Conservation (phyloP, 2,888 invertebrate species). For the Drosophila antonietae region DNA sequence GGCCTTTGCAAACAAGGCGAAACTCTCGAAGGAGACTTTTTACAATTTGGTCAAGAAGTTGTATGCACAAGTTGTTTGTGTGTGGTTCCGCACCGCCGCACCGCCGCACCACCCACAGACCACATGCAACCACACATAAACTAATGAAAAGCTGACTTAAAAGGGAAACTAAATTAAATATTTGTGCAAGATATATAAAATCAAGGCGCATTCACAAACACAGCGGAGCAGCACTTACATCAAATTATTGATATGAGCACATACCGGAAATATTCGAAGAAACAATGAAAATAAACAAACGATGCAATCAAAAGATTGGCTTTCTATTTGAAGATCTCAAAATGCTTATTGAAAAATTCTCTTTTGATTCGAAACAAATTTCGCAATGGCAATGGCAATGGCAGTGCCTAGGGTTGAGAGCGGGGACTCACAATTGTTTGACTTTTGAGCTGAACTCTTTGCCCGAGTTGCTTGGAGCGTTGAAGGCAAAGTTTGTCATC, state of each 20-base stretch:
- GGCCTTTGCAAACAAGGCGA: slow-evolving; percentile 51
- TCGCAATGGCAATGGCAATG: background rate
- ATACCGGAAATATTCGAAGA: slow-evolving; percentile 15
- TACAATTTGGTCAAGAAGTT: slow-evolving; percentile 62
- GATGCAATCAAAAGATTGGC: slow-evolving; percentile 18
- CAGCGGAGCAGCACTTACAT: slow-evolving; percentile 25
- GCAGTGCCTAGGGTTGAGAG: background rate
- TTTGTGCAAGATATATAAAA: slow-evolving; percentile 64
- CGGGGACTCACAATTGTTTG: slow-evolving; percentile 29
- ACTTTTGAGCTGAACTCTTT: slow-evolving; percentile 39
- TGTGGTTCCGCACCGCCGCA: slow-evolving; percentile 11
- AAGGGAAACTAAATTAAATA: slow-evolving; percentile 68
- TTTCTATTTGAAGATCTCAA: slow-evolving; percentile 1
- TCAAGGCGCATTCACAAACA: slow-evolving; percentile 21
- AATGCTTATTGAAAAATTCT: background rate
- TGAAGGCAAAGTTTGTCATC: slow-evolving; percentile 20
- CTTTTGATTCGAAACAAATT: background rate
- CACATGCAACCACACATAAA: slow-evolving; percentile 43
- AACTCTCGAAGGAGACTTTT: slow-evolving; percentile 25
- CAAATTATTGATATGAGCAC: slow-evolving; percentile 47
- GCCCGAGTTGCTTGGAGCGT: slow-evolving; percentile 11
- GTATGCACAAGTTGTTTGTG: slow-evolving; percentile 26
- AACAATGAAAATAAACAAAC: slow-evolving; percentile 9
- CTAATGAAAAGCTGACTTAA: slow-evolving; percentile 45
- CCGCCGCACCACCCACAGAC: slow-evolving; percentile 18